phyloP scores from a whole-genome alignment of 2,888 invertebrate species.

The Amblyjoppa proteus region DNA sequence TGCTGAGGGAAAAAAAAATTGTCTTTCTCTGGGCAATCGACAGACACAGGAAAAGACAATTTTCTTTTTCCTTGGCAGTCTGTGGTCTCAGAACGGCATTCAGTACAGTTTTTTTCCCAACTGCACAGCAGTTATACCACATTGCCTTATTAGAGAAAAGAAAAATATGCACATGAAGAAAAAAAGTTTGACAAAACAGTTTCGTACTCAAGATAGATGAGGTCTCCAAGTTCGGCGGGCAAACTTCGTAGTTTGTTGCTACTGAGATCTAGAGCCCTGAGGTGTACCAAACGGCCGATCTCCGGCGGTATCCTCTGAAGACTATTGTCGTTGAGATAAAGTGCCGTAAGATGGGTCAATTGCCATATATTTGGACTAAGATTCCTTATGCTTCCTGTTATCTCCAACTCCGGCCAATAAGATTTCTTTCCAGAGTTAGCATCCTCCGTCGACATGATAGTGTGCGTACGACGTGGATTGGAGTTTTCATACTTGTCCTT shows the following conservation, averaged over 20 bases:
- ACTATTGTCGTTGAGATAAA: constrained; percentile 98
- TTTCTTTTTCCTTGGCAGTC: too few species aligned
- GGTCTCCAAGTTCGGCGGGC: constrained; percentile 98
- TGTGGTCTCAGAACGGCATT: too few species aligned
- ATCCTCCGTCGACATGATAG: constrained; percentile 97
- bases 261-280: constrained; percentile 96
- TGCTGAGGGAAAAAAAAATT: too few species aligned
- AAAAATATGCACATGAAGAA: neutral
- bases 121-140: too few species aligned
- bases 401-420: constrained; percentile 96
- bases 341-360: constrained; percentile 95
- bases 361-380: constrained; percentile 97
- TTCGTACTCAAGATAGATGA: constrained; percentile 94
- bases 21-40: too few species aligned
- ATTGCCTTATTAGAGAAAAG: too few species aligned
- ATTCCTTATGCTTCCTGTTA: constrained; percentile 97
- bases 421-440: constrained; percentile 96
- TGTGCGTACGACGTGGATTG: constrained; percentile 93
- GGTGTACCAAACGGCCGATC: constrained; percentile 93
- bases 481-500: constrained; percentile 96
- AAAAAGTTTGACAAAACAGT: neutral
- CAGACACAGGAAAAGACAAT: too few species aligned
- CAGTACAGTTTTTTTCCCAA: too few species aligned
- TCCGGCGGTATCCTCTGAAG: constrained; percentile 96
- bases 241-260: constrained; percentile 97